Evolutionary conservation across 2,113 vertebrate species (phyloP), one percentile per base, ranked within the genome.

Genomic region (Nerophis ophidion): DNA sequence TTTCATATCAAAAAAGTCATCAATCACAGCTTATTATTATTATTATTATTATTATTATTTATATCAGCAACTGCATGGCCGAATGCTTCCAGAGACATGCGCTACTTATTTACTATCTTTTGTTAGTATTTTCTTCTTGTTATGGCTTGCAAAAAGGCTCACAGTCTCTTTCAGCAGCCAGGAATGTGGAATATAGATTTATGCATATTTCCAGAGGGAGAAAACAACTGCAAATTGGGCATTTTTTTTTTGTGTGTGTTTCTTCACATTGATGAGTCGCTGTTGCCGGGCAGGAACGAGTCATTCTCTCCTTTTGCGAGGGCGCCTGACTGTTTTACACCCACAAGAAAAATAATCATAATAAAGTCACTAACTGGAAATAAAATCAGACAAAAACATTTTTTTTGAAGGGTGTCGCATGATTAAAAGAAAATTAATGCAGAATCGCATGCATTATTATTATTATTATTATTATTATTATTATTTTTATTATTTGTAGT

Each of bases 41-140:
- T 26, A 26, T 26, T 26, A 26, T 26, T 26, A 26, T 26, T 26
- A 26, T 26, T 26, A 26, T 26, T 26, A 26, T 26, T 26, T 3
- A 3, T 26, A 26, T 74, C 74, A 78, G 83, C 83, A 71, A 66
- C 84, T 86, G 86, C 87, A 84, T 87, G 77, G 77, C 75, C 63
- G 74, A 86, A 85, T 63, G 78, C 40, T 82, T 83, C 87, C 80
- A 88, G 88, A 88, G 78, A 76, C 89, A 89, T 91, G 88, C 87
- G 79, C 79, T 74, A 78, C 70, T 26, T 26, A 26, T 26, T 26
- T 86, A 82, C 78, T 67, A 82, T 86, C 66, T 73, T 68, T 65
- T 68, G 80, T 64, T 65, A 76, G 74, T 81, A 67, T 72, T 57
- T 66, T 70, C 67, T 49, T 52, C 76, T 75, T 76, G 76, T 85